phyloP scores from a whole-genome alignment of 1,140 invertebrate genomes.

The Armadillidium nasatum region DNA sequence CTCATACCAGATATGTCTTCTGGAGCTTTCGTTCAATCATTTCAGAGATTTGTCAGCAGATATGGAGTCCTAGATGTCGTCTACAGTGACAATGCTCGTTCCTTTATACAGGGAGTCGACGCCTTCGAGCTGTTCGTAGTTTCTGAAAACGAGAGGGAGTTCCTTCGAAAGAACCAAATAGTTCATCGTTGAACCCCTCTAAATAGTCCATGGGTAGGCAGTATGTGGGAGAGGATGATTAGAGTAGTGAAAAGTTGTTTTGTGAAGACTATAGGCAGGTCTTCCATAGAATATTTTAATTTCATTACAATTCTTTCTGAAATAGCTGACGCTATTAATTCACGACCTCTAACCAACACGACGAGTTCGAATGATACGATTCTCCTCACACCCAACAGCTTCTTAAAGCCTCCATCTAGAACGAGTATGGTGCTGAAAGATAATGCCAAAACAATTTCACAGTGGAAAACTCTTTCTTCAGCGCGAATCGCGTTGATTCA shows the following conservation, averaged over 20 bases:
- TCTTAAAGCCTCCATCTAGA: too few species aligned
- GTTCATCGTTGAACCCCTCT: not conserved
- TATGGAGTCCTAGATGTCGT: not conserved
- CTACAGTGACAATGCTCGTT: conserved; percentile 2
- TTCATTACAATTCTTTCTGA: not conserved
- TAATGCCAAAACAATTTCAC: too few species aligned
- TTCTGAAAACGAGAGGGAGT: not conserved
- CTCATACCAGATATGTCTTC: conserved; percentile 1
- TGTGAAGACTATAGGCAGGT: not conserved
- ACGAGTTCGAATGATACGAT: too few species aligned
- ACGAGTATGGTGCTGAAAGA: too few species aligned
- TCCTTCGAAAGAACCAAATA: not conserved
- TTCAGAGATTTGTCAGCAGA: not conserved
- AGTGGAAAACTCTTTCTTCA: too few species aligned
- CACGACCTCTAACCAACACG: not conserved
- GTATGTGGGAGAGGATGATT: not conserved
- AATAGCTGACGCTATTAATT: not conserved
- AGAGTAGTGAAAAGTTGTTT: not conserved
- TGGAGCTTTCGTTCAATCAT: not conserved
- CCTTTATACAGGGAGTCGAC: conserved; percentile 10
- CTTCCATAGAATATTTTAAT: not conserved
- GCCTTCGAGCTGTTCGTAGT: not conserved
- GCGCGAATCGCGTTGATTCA: too few species aligned
- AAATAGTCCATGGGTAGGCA: not conserved
- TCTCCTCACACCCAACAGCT: too few species aligned